Conservation (phyloP, 1,140 invertebrate genomes). For the Drosophila subobscura region DNA sequence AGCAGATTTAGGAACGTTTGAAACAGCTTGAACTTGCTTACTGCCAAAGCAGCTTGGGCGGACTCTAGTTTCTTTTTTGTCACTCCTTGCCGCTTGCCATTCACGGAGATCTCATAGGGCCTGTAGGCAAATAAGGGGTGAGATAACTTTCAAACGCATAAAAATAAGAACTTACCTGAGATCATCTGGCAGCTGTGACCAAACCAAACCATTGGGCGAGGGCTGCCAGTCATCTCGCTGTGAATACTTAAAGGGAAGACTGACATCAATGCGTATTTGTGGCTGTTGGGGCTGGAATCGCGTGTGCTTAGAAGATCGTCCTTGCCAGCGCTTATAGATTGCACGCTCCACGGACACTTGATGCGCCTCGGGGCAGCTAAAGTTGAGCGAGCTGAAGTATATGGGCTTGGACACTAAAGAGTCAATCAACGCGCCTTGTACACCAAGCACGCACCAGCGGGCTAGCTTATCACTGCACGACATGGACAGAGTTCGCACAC, state of each 20-base stretch:
- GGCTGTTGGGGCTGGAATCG: constrained; percentile 71
- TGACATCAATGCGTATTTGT: constrained; percentile 79
- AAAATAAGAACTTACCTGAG: constrained; percentile 70
- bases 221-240: constrained; percentile 84
- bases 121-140: constrained; percentile 84
- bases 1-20: constrained; percentile 85
- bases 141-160: constrained; percentile 84
- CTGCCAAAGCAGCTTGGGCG: constrained; percentile 85
- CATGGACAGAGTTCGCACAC: constrained; percentile 93
- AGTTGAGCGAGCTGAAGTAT: constrained; percentile 88
- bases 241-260: constrained; percentile 83
- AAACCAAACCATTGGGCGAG: constrained; percentile 86
- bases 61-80: constrained; percentile 89
- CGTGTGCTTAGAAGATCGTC: constrained; percentile 62
- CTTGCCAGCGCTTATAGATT: constrained; percentile 84
- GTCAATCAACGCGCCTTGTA: constrained; percentile 91
- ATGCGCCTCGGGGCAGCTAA: constrained; percentile 88
- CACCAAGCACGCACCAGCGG: constrained; percentile 93
- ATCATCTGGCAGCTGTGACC: constrained; percentile 85
- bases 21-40: constrained; percentile 88
- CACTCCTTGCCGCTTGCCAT: constrained; percentile 91
- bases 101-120: constrained; percentile 89
- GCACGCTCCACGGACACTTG: constrained; percentile 88
- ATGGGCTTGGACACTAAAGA: constrained; percentile 88
- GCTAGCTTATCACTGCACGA: constrained; percentile 97